phyloP scores from a whole-genome alignment of 2,113 vertebrate genomes.

The Pardalotus punctatus region DNA sequence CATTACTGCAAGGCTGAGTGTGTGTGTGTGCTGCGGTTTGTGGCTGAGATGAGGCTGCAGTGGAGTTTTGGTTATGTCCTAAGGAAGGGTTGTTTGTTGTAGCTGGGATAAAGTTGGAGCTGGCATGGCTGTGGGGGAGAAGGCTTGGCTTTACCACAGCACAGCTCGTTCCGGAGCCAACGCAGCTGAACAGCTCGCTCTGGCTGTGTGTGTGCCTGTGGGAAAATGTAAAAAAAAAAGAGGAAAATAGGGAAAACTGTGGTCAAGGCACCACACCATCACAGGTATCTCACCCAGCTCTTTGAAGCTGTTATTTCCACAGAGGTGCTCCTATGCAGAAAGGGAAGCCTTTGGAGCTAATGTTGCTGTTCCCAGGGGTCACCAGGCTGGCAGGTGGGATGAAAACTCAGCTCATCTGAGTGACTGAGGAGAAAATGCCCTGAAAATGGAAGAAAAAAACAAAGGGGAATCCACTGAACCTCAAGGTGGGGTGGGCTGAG shows the following conservation, averaged over 20 bases:
- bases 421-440: background rate
- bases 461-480: background rate
- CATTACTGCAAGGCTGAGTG: background rate
- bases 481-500: background rate
- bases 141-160: background rate
- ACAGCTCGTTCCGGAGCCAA: background rate
- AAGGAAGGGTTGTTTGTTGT: background rate
- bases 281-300: background rate
- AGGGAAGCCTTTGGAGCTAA: background rate
- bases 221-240: background rate
- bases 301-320: background rate
- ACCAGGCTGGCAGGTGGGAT: background rate
- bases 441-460: background rate
- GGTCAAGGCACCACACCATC: background rate
- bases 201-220: too few species aligned
- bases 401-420: background rate
- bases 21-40: background rate
- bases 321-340: background rate
- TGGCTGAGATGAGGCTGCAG: background rate
- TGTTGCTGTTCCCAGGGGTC: background rate
- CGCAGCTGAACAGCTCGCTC: rapidly evolving
- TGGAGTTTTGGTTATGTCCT: background rate
- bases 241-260: background rate
- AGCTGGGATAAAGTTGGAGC: background rate
- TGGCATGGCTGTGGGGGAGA: background rate